phyloP scores from a whole-genome alignment of 2,888 invertebrate species.

The Trisateles emortualis region DNA sequence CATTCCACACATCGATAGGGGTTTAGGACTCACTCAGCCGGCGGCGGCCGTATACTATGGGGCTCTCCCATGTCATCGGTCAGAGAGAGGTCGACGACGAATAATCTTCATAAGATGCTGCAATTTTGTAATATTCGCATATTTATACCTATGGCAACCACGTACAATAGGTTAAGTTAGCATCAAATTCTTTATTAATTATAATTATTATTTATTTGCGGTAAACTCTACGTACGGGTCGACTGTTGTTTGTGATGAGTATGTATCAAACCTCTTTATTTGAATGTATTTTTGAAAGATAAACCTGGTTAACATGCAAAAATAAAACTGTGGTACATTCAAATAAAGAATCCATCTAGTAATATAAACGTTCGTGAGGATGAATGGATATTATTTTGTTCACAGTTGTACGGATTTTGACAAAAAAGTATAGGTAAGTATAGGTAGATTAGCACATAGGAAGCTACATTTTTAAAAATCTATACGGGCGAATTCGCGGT shows the following conservation, averaged over 20 bases:
- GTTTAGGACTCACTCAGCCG: slow-evolving; percentile 82
- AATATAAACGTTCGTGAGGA: no score
- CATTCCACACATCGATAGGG: slow-evolving; percentile 85
- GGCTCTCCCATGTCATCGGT: slow-evolving; percentile 84
- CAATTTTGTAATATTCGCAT: slow-evolving; percentile 87
- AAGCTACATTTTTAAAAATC: no score
- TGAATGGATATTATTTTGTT: no score
- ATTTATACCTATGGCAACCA: slow-evolving; percentile 85
- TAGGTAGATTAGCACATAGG: no score
- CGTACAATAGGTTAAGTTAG: slow-evolving; percentile 76
- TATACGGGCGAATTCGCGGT: no score
- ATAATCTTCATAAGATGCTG: slow-evolving; percentile 91
- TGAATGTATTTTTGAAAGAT: slow-evolving; percentile 3
- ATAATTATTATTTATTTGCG: slow-evolving; percentile 16
- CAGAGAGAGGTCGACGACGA: slow-evolving; percentile 91
- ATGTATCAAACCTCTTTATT: slow-evolving; percentile 2
- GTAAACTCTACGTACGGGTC: slow-evolving; percentile 1
- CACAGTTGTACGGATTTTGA: no score
- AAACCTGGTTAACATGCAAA: neutral
- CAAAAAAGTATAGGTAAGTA: no score
- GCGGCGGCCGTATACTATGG: slow-evolving; percentile 76
- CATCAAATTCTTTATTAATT: slow-evolving; percentile 47
- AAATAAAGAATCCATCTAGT: slow-evolving; percentile 13
- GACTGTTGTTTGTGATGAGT: neutral
- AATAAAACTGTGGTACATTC: slow-evolving; percentile 1